Conservation (phyloP, 2,113 vertebrate genomes). For the Aplodontia rufa region DNA sequence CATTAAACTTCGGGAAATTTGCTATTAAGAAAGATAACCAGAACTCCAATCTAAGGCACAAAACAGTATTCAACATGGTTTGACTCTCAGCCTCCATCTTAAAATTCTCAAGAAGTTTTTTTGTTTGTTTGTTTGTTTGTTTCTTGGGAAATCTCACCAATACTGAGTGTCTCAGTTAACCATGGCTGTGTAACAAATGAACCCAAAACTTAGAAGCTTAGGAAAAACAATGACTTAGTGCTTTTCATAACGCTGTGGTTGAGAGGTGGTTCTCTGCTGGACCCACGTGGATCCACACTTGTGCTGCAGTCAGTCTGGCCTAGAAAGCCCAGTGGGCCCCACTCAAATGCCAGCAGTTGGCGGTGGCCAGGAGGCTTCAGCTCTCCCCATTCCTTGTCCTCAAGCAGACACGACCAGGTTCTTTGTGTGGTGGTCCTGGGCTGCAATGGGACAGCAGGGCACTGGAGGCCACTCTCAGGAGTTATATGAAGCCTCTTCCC, state of each 20-base stretch:
- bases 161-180: neutral
- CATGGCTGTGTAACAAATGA: neutral
- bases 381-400: neutral
- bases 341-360: neutral
- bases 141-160: neutral
- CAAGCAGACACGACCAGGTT: fast-evolving
- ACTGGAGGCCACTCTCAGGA: neutral
- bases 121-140: neutral
- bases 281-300: too few species aligned
- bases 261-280: neutral
- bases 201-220: neutral
- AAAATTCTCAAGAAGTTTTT: neutral
- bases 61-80: neutral
- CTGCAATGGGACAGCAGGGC: neutral
- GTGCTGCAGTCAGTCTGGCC: neutral
- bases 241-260: neutral
- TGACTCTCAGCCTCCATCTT: neutral
- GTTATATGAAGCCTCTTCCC: neutral
- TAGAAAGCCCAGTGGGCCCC: too few species aligned
- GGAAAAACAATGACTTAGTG: neutral
- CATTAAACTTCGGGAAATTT: neutral
- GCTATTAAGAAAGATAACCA: neutral
- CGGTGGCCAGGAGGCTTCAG: neutral
- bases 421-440: neutral
- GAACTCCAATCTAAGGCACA: neutral